Conservation (phyloP, 53 echinoderm and acorn worm species). For the Holothuria scabra region DNA sequence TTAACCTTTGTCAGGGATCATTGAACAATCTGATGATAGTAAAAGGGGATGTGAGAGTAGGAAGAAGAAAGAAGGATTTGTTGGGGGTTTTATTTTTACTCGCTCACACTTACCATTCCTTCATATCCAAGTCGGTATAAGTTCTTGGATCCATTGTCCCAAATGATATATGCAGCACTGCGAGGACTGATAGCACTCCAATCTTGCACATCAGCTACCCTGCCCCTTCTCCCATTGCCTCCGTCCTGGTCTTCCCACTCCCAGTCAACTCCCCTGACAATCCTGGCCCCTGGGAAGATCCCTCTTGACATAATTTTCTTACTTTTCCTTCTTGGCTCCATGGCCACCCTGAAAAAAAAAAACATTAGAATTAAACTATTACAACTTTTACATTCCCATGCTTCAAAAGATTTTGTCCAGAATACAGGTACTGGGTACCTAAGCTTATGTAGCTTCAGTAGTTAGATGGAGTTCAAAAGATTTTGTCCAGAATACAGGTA, state of each 20-base stretch:
- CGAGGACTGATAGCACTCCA: slow-evolving; percentile 98
- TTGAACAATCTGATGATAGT: too few relatives aligned
- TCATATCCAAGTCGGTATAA: slow-evolving; percentile 96
- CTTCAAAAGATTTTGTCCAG: too few relatives aligned
- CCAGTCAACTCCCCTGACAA: slow-evolving; percentile 98
- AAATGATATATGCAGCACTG: slow-evolving; percentile 96
- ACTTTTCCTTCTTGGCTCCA: slow-evolving; percentile 97
- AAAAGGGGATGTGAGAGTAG: too few relatives aligned
- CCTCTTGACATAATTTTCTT: slow-evolving; percentile 98
- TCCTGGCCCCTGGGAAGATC: slow-evolving; percentile 93
- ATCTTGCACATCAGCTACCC: slow-evolving; percentile 96
- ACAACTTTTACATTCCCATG: too few relatives aligned
- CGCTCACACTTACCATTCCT: slow-evolving; percentile 80
- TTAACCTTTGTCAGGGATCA: too few relatives aligned
- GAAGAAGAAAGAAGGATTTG: too few relatives aligned
- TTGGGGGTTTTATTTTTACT: too few relatives aligned
- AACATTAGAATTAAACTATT: too few relatives aligned
- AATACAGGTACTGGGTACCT: too few relatives aligned
- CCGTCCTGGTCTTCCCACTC: slow-evolving; percentile 99
- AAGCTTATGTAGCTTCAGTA: too few relatives aligned
- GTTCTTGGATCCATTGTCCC: slow-evolving; percentile 99
- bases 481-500: too few relatives aligned
- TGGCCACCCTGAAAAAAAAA: slow-evolving; percentile 64
- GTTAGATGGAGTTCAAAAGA: too few relatives aligned
- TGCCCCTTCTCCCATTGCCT: slow-evolving; percentile 88